Conservation (phyloP, 2,797 vertebrate species). For the Hippocampus kuda region DNA sequence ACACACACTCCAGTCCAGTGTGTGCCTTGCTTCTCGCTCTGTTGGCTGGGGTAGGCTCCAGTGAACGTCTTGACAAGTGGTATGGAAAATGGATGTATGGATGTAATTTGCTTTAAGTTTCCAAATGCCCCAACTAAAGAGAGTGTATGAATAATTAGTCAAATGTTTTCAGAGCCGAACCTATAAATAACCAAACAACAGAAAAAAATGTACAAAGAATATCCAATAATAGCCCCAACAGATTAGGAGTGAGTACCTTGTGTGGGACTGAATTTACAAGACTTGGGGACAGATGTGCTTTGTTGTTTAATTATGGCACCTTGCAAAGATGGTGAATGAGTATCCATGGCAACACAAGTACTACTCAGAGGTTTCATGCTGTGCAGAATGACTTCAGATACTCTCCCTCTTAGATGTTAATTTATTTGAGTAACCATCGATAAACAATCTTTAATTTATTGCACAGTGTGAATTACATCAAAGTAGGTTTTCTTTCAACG, state of each 20-base stretch:
- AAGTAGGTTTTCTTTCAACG: background rate
- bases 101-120: no score
- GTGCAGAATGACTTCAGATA: background rate
- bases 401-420: background rate
- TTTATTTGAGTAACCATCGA: background rate
- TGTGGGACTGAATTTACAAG: slow-evolving; percentile 1
- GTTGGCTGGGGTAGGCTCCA: no score
- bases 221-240: background rate
- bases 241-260: background rate
- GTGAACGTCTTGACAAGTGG: no score
- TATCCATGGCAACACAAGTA: slow-evolving; percentile 41
- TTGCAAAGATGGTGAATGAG: slow-evolving; percentile 8
- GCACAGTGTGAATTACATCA: background rate
- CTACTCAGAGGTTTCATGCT: slow-evolving; percentile 12
- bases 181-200: background rate
- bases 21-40: no score
- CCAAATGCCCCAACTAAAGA: no score
- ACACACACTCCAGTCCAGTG: no score
- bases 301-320: slow-evolving; percentile 6
- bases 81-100: no score
- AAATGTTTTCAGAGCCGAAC: background rate
- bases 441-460: background rate
- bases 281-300: slow-evolving; percentile 17
- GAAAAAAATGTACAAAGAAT: background rate
- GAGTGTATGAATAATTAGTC: background rate